Evolutionary conservation across 2,797 vertebrate genomes (phyloP).

Genomic region (Danio choprae): DNA sequence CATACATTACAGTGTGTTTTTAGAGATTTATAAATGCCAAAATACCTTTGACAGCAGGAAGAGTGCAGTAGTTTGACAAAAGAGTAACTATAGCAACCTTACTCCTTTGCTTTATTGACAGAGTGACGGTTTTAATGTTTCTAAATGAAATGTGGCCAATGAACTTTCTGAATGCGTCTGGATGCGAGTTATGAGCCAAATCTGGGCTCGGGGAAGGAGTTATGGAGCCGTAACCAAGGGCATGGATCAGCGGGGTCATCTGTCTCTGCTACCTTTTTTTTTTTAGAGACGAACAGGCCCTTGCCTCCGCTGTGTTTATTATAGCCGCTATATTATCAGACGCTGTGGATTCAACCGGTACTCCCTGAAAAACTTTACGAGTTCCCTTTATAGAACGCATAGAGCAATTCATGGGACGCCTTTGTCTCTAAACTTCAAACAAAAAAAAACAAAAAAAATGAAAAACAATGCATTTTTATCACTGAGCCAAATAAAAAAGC

Average conservation of each 20-base stretch:
- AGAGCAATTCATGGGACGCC: constrained; percentile 22
- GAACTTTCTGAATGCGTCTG: constrained; percentile 48
- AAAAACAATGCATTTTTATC: no score
- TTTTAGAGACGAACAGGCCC: constrained; percentile 20
- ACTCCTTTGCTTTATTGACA: constrained; percentile 49
- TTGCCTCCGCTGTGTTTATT: constrained; percentile 31
- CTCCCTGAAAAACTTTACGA: constrained; percentile 53
- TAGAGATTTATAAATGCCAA: constrained; percentile 46
- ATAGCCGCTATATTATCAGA: constrained; percentile 39
- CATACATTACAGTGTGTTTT: constrained; percentile 30
- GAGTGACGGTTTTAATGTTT: constrained; percentile 55
- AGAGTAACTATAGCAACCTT: constrained; percentile 58
- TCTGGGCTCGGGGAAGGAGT: constrained; percentile 42
- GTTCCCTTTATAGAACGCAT: constrained; percentile 32
- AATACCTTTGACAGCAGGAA: constrained; percentile 31
- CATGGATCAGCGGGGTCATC: constrained; percentile 58
- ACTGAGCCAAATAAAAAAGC: constrained; percentile 3
- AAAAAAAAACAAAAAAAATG: no score
- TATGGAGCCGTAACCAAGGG: constrained; percentile 56
- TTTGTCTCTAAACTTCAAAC: constrained; percentile 33
- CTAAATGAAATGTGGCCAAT: constrained; percentile 55
- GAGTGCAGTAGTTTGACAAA: constrained; percentile 44
- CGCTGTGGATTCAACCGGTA: constrained; percentile 19
- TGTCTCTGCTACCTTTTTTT: constrained; percentile 42
- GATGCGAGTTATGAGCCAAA: constrained; percentile 53